Base-by-base conservation (phyloP, 2,113 vertebrate genomes). In the Electrona antarctica region DNA sequence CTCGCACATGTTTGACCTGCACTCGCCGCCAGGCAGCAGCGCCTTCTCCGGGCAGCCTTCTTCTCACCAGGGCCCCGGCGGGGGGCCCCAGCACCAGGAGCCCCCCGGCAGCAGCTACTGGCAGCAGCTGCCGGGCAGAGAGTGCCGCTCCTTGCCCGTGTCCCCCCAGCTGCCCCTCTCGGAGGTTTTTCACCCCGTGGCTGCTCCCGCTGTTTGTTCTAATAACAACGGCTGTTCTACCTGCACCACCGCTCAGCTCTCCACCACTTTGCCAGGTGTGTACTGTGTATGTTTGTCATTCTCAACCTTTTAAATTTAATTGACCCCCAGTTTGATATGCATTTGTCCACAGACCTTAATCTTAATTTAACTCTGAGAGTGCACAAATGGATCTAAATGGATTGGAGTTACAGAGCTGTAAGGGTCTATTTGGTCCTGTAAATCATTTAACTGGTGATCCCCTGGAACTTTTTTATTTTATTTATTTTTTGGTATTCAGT, bases 1-100 rank as follows among this genome's bases (percentile, higher is more conserved):
- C 86, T 98, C 96, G 33, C 92, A 98, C 0, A 94, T 98, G 87
- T 99, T 99, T 68, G 97, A 98, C 87, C 86, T 98, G 57, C 94
- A 95, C 82, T 97, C 96, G 4, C 95, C 95, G 10, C 94, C 94
- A 21, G 89, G 94, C 3, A 91, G 89, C 12, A 91, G 89, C 12
- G 75, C 67, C 21, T 93, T 92, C 80, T 74, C 83, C 45, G 91
- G 85, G 82, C 74, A 85, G 86, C 29, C 75, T 87, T 0, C 85
- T 85, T 14, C 75, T 85, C 4, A 79, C 79, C 69, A 74, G 92
- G 64, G 82, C 90, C 52, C 14, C 84, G 49, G 0, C 11, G 14
- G 56, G 45, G 8, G 67, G 6, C 33, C 46, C 6, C 10, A 21
- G 59, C 2, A 61, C 12, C 88, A 82, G 68, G 82, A 73, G 70